phyloP scores from a whole-genome alignment of 2,888 invertebrate genomes.

The Drosophila greeni region DNA sequence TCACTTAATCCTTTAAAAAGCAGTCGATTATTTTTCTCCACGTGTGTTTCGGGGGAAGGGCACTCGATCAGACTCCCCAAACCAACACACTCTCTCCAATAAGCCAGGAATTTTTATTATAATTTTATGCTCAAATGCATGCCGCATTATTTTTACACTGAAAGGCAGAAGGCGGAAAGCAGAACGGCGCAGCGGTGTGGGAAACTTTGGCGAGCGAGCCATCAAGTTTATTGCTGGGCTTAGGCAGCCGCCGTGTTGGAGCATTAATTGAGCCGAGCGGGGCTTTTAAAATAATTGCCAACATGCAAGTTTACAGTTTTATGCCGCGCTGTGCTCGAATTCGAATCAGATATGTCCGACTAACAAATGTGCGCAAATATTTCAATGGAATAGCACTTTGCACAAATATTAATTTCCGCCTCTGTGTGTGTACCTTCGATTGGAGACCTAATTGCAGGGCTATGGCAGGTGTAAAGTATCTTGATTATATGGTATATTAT shows the following conservation, averaged over 20 bases:
- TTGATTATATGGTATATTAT: not conserved
- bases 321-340: slow-evolving; percentile 14
- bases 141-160: slow-evolving; percentile 43
- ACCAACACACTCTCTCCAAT: slow-evolving; percentile 29
- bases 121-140: slow-evolving; percentile 67
- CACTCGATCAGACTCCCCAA: slow-evolving; percentile 5
- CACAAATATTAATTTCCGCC: slow-evolving; percentile 7
- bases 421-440: not conserved
- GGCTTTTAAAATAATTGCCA: slow-evolving; percentile 68
- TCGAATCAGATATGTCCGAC: slow-evolving; percentile 31
- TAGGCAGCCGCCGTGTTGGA: slow-evolving; percentile 31
- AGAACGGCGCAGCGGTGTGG: slow-evolving; percentile 1
- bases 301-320: slow-evolving; percentile 25
- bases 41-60: not conserved
- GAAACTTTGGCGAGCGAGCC: slow-evolving; percentile 16
- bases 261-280: slow-evolving; percentile 52
- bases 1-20: not conserved
- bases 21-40: not conserved
- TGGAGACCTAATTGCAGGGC: not conserved
- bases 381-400: slow-evolving; percentile 16
- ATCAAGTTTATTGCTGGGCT: slow-evolving; percentile 41
- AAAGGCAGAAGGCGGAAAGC: not conserved
- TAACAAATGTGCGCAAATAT: slow-evolving; percentile 24
- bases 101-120: slow-evolving; percentile 64
- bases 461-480: not conserved